A percentile compares a stretch with the other conserved stretches of the same genome.
Evolutionary conservation across 2,113 vertebrate genomes (phyloP).

Genomic region (Xiphorhynchus elegans): DNA sequence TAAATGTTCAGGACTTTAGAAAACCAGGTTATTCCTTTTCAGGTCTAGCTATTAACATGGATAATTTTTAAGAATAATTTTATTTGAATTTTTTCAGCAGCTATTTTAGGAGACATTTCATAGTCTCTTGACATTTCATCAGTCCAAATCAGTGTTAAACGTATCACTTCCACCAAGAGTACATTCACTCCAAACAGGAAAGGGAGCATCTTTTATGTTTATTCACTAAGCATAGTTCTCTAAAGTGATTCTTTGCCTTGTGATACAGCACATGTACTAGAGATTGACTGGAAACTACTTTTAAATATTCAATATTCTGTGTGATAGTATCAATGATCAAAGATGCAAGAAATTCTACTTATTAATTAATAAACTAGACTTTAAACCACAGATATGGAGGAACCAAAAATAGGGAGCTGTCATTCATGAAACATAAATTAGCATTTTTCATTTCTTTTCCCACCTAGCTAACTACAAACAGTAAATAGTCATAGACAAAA

Average conservation of each 20-base stretch:
- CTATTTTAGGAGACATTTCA: background rate
- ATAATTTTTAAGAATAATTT: background rate
- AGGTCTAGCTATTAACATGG: background rate
- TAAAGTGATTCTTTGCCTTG: background rate
- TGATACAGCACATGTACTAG: background rate
- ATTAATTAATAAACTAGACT: constrained; percentile 35
- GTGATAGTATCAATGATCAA: constrained; percentile 32
- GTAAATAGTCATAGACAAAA: background rate
- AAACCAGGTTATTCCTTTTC: background rate
- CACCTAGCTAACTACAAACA: background rate
- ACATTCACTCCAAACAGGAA: background rate
- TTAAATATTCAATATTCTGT: constrained; percentile 29
- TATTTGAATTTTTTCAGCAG: background rate
- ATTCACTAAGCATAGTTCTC: background rate
- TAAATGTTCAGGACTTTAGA: background rate
- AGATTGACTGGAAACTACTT: background rate
- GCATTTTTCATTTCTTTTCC: background rate
- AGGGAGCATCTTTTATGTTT: background rate
- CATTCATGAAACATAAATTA: background rate
- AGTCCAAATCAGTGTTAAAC: background rate
- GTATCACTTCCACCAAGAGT: background rate
- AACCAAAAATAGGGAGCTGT: constrained; percentile 38
- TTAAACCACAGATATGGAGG: background rate
- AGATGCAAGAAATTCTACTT: constrained; percentile 1
- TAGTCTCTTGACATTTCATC: background rate